These are phyloP conservation scores for Cerceris rybyensis DNA, from an alignment of 2,888 invertebrate species.

Conservation along the genomic window DNA sequence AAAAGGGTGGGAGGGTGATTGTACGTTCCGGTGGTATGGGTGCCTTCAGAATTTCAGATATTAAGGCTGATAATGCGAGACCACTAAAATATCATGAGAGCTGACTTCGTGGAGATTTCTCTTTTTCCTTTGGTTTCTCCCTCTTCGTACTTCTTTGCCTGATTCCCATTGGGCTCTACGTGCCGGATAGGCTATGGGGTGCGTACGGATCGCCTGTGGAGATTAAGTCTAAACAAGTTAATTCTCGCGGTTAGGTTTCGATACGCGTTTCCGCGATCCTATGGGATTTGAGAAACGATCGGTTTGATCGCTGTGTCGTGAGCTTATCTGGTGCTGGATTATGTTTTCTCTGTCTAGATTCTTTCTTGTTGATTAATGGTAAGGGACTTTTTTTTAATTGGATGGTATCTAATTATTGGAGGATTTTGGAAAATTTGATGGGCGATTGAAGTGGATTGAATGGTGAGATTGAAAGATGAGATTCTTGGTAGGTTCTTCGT, in stretches of 20 bases:
- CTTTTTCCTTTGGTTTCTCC: constrained; percentile 14
- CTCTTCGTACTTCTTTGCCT: constrained; percentile 6
- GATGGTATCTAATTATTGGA: too few species aligned
- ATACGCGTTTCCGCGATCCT: constrained; percentile 26
- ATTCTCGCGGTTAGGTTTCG: constrained; percentile 59
- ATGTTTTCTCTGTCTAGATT: background rate
- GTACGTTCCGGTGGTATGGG: constrained; percentile 57
- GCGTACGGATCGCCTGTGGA: constrained; percentile 64
- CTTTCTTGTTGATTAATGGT: background rate
- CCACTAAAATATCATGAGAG: constrained; percentile 64
- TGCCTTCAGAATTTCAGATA: constrained; percentile 68
- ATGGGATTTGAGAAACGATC: constrained; percentile 1
- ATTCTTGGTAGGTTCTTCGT: too few species aligned
- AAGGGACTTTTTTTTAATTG: background rate
- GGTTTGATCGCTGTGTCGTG: background rate
- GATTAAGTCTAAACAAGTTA: constrained; percentile 75
- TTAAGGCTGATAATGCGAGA: constrained; percentile 64
- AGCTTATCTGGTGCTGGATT: background rate
- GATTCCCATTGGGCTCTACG: constrained; percentile 4
- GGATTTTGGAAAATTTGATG: too few species aligned
- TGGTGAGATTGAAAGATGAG: too few species aligned
- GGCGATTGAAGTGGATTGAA: too few species aligned
- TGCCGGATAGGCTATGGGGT: constrained; percentile 35
- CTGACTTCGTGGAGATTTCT: constrained; percentile 48
- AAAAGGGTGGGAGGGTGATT: constrained; percentile 31